Evolutionary conservation across 1,140 invertebrate genomes (phyloP).

Genomic region (Drosophila setifemur): DNA sequence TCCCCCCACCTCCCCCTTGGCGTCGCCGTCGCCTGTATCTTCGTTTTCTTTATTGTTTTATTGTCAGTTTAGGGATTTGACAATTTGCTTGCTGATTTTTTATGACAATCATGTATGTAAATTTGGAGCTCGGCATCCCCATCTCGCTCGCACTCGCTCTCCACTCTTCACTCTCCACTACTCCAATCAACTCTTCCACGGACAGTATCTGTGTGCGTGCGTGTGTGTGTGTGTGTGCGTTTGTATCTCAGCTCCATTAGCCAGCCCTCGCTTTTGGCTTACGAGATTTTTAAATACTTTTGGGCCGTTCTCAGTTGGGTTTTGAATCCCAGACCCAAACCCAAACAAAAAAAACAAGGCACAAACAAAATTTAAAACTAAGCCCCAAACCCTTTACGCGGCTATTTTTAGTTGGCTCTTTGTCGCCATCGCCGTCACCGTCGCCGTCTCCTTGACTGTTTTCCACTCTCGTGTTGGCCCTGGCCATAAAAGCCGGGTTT

Average conservation of each 20-base stretch:
- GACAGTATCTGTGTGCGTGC: conserved; percentile 19
- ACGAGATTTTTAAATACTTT: conserved; percentile 77
- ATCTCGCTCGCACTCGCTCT: conserved; percentile 6
- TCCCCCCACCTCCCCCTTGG: not conserved
- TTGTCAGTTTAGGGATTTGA: conserved; percentile 80
- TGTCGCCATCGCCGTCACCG: not conserved
- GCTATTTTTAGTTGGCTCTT: conserved; percentile 61
- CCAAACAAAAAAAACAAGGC: conserved; percentile 4
- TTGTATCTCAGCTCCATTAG: conserved; percentile 63
- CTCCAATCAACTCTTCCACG: conserved; percentile 49
- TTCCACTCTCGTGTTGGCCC: conserved; percentile 8
- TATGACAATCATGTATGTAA: conserved; percentile 80
- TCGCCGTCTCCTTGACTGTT: not conserved
- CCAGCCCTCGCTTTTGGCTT: conserved; percentile 57
- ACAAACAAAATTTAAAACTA: not conserved
- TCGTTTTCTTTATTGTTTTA: conserved; percentile 79
- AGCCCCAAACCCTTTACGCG: conserved; percentile 41
- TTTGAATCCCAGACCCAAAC: conserved; percentile 13
- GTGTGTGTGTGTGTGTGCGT: conserved; percentile 6
- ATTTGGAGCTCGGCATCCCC: conserved; percentile 48
- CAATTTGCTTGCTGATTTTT: conserved; percentile 81
- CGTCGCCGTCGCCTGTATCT: conserved; percentile 25
- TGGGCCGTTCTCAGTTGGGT: conserved; percentile 51
- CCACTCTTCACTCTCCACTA: conserved; percentile 8
- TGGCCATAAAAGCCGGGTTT: conserved; percentile 64